Percentiles rank a stretch among this genome's conserved stretches.
Conservation (phyloP, 1,140 invertebrate species). For the Bombus haemorrhoidalis region DNA sequence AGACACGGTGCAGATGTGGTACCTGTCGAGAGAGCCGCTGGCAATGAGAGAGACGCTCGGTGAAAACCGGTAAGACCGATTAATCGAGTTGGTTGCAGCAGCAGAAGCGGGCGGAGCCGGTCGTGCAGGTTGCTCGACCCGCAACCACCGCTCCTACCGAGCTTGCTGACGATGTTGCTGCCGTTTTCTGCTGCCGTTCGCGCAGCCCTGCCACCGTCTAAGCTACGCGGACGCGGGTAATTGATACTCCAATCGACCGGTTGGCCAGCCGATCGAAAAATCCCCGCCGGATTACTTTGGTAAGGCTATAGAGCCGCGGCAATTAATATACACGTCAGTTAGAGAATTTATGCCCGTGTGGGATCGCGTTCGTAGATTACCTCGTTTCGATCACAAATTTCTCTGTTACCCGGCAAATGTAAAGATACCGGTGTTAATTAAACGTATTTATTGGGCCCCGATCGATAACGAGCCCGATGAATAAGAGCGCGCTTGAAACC, state of each 20-base stretch:
- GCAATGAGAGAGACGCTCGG: conserved; percentile 40
- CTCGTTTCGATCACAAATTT: not conserved
- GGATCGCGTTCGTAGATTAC: not conserved
- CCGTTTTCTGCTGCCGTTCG: conserved; percentile 49
- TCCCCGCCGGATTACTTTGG: conserved; percentile 15
- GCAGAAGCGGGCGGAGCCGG: conserved; percentile 64
- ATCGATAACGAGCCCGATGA: conserved; percentile 14
- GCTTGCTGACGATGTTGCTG: conserved; percentile 47
- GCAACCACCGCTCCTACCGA: conserved; percentile 20
- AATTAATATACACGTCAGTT: conserved; percentile 9
- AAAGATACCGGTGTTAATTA: conserved; percentile 25
- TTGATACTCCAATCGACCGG: conserved; percentile 11
- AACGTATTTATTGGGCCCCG: conserved; percentile 27
- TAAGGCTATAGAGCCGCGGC: no score
- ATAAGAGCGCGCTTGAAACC: not conserved
- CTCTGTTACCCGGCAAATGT: not conserved
- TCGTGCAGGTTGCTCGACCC: conserved; percentile 68
- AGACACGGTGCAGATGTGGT: conserved; percentile 45
- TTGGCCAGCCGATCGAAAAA: conserved; percentile 39
- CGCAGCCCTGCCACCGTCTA: conserved; percentile 18
- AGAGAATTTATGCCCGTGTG: conserved; percentile 1
- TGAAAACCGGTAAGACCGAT: conserved; percentile 75
- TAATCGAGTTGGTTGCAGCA: conserved; percentile 59
- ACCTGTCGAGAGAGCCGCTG: conserved; percentile 40
- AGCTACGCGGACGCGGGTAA: not conserved